These are phyloP conservation scores for Brachirus orientalis DNA, from an alignment of 2,113 vertebrate species.

Conservation along the genomic window DNA sequence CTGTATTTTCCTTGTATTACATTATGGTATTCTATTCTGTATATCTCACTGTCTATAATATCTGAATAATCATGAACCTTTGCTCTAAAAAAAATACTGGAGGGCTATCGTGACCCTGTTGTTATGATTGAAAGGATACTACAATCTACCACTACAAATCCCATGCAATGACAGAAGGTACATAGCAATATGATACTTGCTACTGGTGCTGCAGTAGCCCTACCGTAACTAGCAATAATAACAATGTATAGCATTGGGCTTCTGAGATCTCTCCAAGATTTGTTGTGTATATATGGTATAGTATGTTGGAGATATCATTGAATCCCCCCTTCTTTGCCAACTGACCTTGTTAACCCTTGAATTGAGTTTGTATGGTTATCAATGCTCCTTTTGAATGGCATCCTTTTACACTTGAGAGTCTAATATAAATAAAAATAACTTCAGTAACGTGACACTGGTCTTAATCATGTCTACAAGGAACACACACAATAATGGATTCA, in stretches of 20 bases:
- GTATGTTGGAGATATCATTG: conserved; percentile 77
- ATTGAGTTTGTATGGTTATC: conserved; percentile 82
- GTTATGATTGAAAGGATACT: conserved; percentile 48
- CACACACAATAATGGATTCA: not conserved
- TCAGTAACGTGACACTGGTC: conserved; percentile 64
- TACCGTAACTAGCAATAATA: conserved; percentile 83
- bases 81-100: conserved; percentile 47
- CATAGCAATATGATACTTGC: conserved; percentile 78
- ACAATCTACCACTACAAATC: conserved; percentile 68
- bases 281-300: conserved; percentile 78
- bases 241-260: conserved; percentile 77
- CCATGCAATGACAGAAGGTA: conserved; percentile 71
- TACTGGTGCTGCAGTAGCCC: conserved; percentile 76
- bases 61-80: conserved; percentile 77
- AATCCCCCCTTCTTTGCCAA: conserved; percentile 63
- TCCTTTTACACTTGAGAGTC: conserved; percentile 87
- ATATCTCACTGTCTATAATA: conserved; percentile 81
- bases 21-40: conserved; percentile 78
- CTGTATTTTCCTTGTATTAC: conserved; percentile 80
- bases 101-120: conserved; percentile 57
- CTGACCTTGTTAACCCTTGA: conserved; percentile 79
- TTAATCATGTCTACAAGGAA: conserved; percentile 24
- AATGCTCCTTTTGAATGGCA: conserved; percentile 87
- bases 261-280: conserved; percentile 70
- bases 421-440: conserved; percentile 84